Evolutionary conservation across 2,797 vertebrate species (phyloP), one percentile per base, ranked within the genome.

Genomic region (Enteromius argenteus): DNA sequence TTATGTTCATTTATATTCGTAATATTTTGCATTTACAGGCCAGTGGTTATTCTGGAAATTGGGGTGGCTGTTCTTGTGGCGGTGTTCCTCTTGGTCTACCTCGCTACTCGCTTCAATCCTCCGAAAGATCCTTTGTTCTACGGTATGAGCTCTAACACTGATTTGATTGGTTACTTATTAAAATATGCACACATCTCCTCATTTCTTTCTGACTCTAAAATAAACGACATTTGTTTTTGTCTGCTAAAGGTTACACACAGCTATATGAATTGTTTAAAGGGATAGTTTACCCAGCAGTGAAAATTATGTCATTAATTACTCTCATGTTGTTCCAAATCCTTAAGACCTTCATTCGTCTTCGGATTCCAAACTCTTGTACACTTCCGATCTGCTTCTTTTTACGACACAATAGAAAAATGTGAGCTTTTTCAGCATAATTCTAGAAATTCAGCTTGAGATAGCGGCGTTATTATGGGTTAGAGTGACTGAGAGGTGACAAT

Each of bases 121-220:
- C 94, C 94, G 13, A 95, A 96, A 91, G 96, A 96, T 84, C 86
- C 89, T 58, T 89, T 97, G 79, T 97, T 95, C 92, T 97, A 96
- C 1, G 94, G 96, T 97, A 94, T 80, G 60, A 27, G 44, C 86
- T 68, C 49, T 75, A 30, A 60, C 6, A 4, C 2, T 64, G 0
- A 81, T 90, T 83, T 62, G 53, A 10, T 66, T 71, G 3, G 27
- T 80, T 86, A 46, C 60, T 44, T 79, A 23, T 75, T 30, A 49
- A 64, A 76, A 84, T 71, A 80, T 68, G 13, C 14, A 23, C n/a
- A 27, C 17, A 74, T 37, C 44, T 64, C 37, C n/a, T 27, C 21
- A 35, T 85, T 66, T 8, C 4, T 68, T 67, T 17, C 51, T 44
- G 27, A 77, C 58, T 30, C 66, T 44, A 17, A 62, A 78, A 32